Conservation (phyloP, 2,888 invertebrate genomes). For the Ornithoptera priamus region DNA sequence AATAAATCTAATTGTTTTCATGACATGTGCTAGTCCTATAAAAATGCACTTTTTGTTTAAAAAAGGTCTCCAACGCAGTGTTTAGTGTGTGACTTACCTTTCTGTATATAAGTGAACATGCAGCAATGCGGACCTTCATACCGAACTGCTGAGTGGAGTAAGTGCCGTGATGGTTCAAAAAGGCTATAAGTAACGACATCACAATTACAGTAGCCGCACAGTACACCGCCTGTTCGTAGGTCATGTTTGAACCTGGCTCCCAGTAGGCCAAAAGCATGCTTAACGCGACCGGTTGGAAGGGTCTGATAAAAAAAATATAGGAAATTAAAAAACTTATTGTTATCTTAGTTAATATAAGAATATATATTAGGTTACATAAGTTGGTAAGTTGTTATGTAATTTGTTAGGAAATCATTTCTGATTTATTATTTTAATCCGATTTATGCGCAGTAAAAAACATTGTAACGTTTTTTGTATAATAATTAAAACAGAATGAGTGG, state of each 20-base stretch:
- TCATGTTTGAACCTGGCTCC: conserved; percentile 72
- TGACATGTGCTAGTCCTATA: no score
- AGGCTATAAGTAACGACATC: conserved; percentile 77
- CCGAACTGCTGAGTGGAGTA: conserved; percentile 87
- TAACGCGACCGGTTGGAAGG: conserved; percentile 83
- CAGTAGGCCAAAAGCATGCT: conserved; percentile 84
- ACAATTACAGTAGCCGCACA: conserved; percentile 81
- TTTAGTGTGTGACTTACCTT: conserved; percentile 83
- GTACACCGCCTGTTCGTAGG: conserved; percentile 80
- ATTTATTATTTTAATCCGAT: neutral
- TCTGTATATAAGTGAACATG: conserved; percentile 90
- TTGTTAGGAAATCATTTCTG: no score
- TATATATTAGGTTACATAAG: no score
- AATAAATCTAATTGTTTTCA: no score
- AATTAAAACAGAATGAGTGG: neutral
- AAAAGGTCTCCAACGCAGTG: neutral
- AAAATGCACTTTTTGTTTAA: no score
- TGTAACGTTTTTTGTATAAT: neutral
- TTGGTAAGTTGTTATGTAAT: no score
- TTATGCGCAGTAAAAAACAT: neutral
- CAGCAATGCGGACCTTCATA: conserved; percentile 89
- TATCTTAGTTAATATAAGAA: no score
- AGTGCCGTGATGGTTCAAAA: conserved; percentile 83
- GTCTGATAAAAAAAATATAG: conserved; percentile 59
- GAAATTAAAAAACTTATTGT: neutral